Evolutionary conservation across 2,797 vertebrate genomes (phyloP).

Genomic region (Falco rusticolus): DNA sequence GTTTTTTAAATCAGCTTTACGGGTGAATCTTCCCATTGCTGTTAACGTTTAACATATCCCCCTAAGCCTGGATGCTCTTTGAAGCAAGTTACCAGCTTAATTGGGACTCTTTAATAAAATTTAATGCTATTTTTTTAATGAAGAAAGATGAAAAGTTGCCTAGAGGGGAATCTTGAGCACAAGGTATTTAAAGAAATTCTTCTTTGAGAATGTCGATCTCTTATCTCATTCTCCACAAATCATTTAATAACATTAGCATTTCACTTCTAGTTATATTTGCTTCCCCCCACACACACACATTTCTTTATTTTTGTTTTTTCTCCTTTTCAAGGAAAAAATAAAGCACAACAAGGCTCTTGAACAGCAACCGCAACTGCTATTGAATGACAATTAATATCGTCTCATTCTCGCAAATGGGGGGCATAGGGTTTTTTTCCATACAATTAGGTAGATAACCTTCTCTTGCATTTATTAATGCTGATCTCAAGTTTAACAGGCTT

Average conservation of each 20-base stretch:
- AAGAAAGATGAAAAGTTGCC: constrained; percentile 75
- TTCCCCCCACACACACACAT: neutral
- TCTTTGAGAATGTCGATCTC: constrained; percentile 70
- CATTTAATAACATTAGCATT: constrained; percentile 75
- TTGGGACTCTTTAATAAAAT: constrained; percentile 74
- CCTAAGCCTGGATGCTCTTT: constrained; percentile 68
- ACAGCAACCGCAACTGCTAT: neutral
- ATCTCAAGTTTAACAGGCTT: constrained; percentile 37
- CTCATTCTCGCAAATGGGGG: constrained; percentile 49
- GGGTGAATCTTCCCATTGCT: constrained; percentile 38
- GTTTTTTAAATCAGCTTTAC: constrained; percentile 30
- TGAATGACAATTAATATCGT: constrained; percentile 48
- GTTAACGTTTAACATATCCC: constrained; percentile 51
- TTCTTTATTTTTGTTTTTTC: constrained; percentile 5
- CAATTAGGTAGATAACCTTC: constrained; percentile 52
- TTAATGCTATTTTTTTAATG: constrained; percentile 70
- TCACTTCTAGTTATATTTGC: constrained; percentile 50
- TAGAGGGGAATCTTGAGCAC: constrained; percentile 63
- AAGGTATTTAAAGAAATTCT: constrained; percentile 77
- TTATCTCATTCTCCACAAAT: constrained; percentile 72
- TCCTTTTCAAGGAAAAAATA: constrained; percentile 47
- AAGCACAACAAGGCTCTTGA: neutral
- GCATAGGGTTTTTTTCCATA: neutral
- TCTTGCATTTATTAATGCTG: constrained; percentile 29
- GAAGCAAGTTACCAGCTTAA: constrained; percentile 71